Evolutionary conservation across 2,888 invertebrate genomes (phyloP).

Genomic region (Ashinkailepas kermadecensis): DNA sequence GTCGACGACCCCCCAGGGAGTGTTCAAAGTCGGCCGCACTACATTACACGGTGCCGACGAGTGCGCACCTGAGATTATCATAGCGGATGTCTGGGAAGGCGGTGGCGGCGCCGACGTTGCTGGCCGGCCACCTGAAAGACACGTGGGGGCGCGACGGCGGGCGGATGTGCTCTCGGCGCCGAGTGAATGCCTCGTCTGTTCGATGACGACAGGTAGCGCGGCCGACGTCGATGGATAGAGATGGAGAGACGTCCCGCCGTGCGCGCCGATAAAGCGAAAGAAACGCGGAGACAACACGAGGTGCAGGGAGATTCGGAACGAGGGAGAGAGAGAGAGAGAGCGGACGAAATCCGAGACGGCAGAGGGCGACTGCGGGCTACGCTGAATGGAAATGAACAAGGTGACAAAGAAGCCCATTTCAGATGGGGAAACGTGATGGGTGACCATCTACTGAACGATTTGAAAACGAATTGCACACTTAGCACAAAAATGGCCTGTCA

Average conservation of each 20-base stretch:
- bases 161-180: constrained; percentile 10
- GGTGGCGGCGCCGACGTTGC: not conserved
- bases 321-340: not conserved
- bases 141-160: constrained; percentile 4
- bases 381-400: constrained; percentile 6
- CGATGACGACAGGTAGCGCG: constrained; percentile 14
- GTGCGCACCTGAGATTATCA: constrained; percentile 13
- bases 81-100: constrained; percentile 1
- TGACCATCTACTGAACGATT: constrained; percentile 10
- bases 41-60: not conserved
- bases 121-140: not conserved
- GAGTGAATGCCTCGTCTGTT: constrained; percentile 11
- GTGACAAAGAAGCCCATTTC: constrained; percentile 19
- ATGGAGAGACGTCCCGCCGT: not conserved
- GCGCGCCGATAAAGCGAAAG: not conserved
- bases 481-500: constrained; percentile 11
- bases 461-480: constrained; percentile 21
- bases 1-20: constrained; percentile 13
- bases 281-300: not conserved
- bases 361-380: not conserved
- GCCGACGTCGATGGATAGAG: not conserved
- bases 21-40: not conserved
- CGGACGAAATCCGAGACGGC: not conserved
- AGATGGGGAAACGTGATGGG: not conserved
- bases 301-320: not conserved